Conservation (phyloP, 2,888 invertebrate genomes). For the Malachius bipustulatus region DNA sequence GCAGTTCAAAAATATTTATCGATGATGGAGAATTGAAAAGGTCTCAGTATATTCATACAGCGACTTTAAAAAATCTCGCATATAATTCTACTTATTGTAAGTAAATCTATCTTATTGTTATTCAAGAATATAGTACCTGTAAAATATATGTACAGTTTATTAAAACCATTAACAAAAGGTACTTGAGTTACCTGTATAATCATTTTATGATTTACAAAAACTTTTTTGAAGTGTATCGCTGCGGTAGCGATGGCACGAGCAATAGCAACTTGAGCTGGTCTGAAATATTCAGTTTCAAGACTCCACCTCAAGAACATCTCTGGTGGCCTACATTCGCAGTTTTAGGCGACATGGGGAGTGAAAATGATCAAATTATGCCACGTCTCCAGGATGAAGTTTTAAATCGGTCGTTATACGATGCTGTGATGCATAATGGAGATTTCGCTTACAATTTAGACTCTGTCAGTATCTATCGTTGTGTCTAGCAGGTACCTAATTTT, state of each 20-base stretch:
- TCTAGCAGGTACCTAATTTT: no score
- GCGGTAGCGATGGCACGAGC: slow-evolving; percentile 63
- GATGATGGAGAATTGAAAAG: slow-evolving; percentile 59
- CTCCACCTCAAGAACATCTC: slow-evolving; percentile 48
- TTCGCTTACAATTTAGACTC: slow-evolving; percentile 90
- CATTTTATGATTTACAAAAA: no score
- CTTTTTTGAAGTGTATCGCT: slow-evolving; percentile 77
- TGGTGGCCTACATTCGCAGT: slow-evolving; percentile 78
- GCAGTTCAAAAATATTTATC: slow-evolving; percentile 50
- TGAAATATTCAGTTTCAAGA: slow-evolving; percentile 60
- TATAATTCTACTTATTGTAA: slow-evolving; percentile 53
- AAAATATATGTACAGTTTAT: no score
- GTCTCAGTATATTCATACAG: slow-evolving; percentile 68
- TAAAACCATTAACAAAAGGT: no score
- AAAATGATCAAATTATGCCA: slow-evolving; percentile 77
- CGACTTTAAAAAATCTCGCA: slow-evolving; percentile 46
- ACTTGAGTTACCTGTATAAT: no score
- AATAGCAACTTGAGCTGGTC: slow-evolving; percentile 88
- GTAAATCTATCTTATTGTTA: no score
- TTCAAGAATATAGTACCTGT: no score
- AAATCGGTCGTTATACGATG: slow-evolving; percentile 70
- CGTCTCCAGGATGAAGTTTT: slow-evolving; percentile 74
- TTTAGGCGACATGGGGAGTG: slow-evolving; percentile 90
- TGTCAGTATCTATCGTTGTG: slow-evolving; percentile 34
- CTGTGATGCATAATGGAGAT: slow-evolving; percentile 85